phyloP scores from a whole-genome alignment of 2,888 invertebrate genomes.

The Drosophila dives region DNA sequence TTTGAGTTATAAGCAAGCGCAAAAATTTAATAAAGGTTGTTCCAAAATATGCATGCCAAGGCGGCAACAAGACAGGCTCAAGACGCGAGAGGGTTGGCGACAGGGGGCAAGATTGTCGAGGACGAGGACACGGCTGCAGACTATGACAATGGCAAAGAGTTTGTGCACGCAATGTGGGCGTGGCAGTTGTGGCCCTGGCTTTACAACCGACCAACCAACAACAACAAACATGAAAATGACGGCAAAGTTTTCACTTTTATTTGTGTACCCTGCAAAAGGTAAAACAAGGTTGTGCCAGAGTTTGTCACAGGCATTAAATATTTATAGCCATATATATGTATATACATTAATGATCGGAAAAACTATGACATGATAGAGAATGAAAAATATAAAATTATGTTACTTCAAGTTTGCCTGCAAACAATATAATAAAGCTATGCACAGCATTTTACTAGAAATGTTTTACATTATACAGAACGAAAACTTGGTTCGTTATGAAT shows the following conservation, averaged over 20 bases:
- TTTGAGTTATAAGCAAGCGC: slow-evolving; percentile 79
- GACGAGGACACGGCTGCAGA: slow-evolving; percentile 40
- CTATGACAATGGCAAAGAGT: slow-evolving; percentile 81
- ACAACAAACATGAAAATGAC: slow-evolving; percentile 18
- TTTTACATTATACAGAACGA: too few species aligned
- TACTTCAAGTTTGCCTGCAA: too few species aligned
- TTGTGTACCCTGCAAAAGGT: slow-evolving; percentile 16
- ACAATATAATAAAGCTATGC: neutral
- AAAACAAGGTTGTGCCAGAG: neutral
- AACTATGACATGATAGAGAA: neutral
- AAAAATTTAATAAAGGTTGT: slow-evolving; percentile 78
- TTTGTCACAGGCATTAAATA: neutral
- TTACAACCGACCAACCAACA: slow-evolving; percentile 33
- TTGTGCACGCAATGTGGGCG: slow-evolving; percentile 78
- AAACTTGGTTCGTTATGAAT: neutral
- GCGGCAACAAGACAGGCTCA: slow-evolving; percentile 23
- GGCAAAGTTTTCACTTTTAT: slow-evolving; percentile 69
- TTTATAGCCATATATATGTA: neutral
- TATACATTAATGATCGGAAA: neutral
- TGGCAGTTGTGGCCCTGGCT: slow-evolving; percentile 59
- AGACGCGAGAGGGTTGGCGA: slow-evolving; percentile 5
- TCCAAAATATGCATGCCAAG: slow-evolving; percentile 53
- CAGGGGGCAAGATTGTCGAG: slow-evolving; percentile 20
- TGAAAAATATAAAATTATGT: too few species aligned
- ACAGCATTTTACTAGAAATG: too few species aligned